Evolutionary conservation across 2,113 vertebrate genomes (phyloP), one percentile per base, ranked within the genome.

Genomic region (Mesoclemmys tuberculata): DNA sequence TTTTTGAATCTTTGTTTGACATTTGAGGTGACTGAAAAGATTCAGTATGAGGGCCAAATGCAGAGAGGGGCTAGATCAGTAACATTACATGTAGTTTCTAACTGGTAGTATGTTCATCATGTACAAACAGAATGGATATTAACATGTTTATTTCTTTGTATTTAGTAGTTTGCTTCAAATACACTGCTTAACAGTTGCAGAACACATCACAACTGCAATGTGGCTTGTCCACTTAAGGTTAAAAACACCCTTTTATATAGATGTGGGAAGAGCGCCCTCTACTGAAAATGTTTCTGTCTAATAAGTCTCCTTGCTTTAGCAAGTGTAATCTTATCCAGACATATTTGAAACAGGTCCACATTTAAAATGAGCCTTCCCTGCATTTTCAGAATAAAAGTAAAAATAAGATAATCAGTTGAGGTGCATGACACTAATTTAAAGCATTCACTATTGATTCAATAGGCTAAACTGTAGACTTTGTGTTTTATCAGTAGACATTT

Each of bases 221-320:
- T 5, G 5, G 48, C 4, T 64, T 21, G 29, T 64, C 95, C 85
- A 84, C 61, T 18, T 48, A 55, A 78, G 16, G 61, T 24, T 46
- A 52, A 18, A 46, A 81, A 8, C 4, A 27, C 11, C 10, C 29
- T 8, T 55, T 85, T 21, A n/a, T 81, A 97, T 68, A 85, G 14
- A 81, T 95, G 96, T 87, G 7, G 46, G 74, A 82, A 90, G 96
- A 97, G 97, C 96, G 95, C 97, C 97, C 97, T 97, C 98, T 97
- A 85, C 87, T 85, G 97, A 41, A 71, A 64, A 38, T 2, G 55
- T 95, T 89, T 64, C 64, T 78, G 38, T 19, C 68, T 86, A 51
- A 49, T 74, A 21, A 91, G 31, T 4, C 79, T 87, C 16, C 48
- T 84, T 16, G 7, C 19, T 81, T 77, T 46, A 41, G 5, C 12